Percentiles rank a stretch among this genome's conserved stretches.
These are phyloP conservation scores for Oasisia sp. DNA, from an alignment of 2,888 invertebrate genomes.

Conservation along the genomic window DNA sequence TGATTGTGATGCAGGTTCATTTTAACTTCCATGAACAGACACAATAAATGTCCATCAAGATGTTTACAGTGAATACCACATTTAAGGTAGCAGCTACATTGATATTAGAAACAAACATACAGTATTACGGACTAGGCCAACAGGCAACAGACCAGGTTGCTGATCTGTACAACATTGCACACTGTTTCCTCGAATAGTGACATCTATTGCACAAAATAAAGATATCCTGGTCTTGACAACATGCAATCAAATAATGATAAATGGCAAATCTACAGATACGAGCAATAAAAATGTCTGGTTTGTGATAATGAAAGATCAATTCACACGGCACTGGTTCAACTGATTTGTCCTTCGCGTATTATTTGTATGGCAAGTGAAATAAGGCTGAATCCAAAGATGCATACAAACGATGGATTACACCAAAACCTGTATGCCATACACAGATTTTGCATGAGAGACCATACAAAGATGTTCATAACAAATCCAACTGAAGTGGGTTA, in stretches of 20 bases:
- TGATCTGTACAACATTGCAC: not conserved
- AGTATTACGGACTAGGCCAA: not conserved
- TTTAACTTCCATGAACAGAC: too few relatives aligned
- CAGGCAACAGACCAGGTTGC: not conserved
- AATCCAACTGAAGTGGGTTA: not conserved
- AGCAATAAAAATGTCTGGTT: not conserved
- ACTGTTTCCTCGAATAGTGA: not conserved
- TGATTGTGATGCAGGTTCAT: too few relatives aligned
- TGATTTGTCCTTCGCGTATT: not conserved
- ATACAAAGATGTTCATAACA: not conserved
- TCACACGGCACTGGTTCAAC: not conserved
- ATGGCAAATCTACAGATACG: not conserved
- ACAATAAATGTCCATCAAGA: not conserved
- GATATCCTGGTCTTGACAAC: not conserved
- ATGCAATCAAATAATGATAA: not conserved
- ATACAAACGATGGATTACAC: not conserved
- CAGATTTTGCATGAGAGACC: not conserved
- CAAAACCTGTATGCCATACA: not conserved
- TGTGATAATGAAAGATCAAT: not conserved
- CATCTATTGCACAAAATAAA: not conserved
- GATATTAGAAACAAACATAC: not conserved
- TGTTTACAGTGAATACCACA: not conserved
- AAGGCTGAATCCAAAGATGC: not conserved
- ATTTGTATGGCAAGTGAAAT: not conserved
- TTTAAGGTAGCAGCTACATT: not conserved